Evolutionary conservation across 2,797 vertebrate genomes (phyloP), one percentile per base, ranked within the genome.

Genomic region (Sebastes kiyomatsui): DNA sequence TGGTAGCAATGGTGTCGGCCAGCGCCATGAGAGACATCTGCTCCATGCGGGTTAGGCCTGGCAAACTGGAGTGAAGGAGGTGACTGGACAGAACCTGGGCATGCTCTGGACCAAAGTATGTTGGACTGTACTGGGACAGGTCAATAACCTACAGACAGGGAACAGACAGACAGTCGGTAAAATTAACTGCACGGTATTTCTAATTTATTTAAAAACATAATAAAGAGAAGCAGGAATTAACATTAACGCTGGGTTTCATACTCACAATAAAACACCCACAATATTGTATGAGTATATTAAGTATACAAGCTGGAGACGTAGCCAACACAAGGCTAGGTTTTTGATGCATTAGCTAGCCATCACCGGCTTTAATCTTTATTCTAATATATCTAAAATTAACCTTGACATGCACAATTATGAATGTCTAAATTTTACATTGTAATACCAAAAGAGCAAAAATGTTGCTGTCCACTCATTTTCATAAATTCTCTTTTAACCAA

Each of bases 21-120:
- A 99, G 93, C 0, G 98, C 99, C 97, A 99, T 98, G 79, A 99
- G 90, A 54, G 97, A 99, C 99, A 99, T 99, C 91, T 99, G 99
- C 79, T 99, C 99, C 95, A 99, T 97, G 30, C 98, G 94, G 14
- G 97, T 98, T 88, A 99, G 95, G 52, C 99, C 99, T 79, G 99
- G 99, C 81, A 99, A 95, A 91, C 98, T 99, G 74, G 98, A 98
- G 92, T 99, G 97, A 82, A 99, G 96, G 83, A 99, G 96, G 89
- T 99, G 98, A 82, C 96, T 95, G 77, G 97, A 99, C 68, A 99
- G 95, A 88, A 99, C 97, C 71, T 97, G 97, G 61, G 98, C 97
- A 74, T 99, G 98, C 70, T 99, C 98, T 54, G 97, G 97, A 71
- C 99, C 98, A 89, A 99, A 99, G 83, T 96, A 97, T 65, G 97